Percentiles rank a stretch among this genome's conserved stretches.
phyloP scores from a whole-genome alignment of 2,888 invertebrate genomes.

The Habroteleia sp. region DNA sequence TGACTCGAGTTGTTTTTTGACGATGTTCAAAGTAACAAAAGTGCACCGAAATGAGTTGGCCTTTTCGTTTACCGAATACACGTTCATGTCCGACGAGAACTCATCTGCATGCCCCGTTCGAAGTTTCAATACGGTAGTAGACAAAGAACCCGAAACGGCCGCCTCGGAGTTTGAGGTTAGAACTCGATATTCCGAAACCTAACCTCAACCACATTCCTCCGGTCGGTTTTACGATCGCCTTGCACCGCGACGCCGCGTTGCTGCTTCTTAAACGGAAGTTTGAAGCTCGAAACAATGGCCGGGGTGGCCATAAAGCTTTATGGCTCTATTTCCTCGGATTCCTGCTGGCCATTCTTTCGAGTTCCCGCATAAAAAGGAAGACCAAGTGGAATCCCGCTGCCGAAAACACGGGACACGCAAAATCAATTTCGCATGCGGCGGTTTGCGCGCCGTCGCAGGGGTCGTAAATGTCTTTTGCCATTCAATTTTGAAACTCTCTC shows the following conservation, averaged over 20 bases:
- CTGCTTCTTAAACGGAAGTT: conserved; percentile 74
- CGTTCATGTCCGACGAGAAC: too few species aligned
- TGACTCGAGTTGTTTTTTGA: too few species aligned
- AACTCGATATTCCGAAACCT: background rate
- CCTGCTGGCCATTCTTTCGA: conserved; percentile 14
- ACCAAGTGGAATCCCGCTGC: conserved; percentile 17
- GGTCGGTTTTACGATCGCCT: conserved; percentile 48
- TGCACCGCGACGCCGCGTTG: conserved; percentile 22
- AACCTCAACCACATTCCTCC: conserved; percentile 42
- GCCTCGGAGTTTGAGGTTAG: conserved; percentile 29
- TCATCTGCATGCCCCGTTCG: background rate
- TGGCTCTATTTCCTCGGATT: conserved; percentile 73
- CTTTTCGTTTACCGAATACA: too few species aligned
- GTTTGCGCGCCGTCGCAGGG: conserved; percentile 56
- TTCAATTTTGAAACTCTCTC: conserved; percentile 63
- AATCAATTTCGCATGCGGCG: conserved; percentile 72
- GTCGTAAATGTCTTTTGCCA: conserved; percentile 64
- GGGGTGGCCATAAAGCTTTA: conserved; percentile 75
- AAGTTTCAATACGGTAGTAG: background rate
- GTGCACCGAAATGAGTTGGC: too few species aligned
- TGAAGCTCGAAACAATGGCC: conserved; percentile 74
- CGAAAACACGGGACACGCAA: conserved; percentile 66
- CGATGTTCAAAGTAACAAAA: too few species aligned
- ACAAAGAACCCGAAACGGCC: background rate
- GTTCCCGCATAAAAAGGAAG: conserved; percentile 25